These are phyloP conservation scores for Epizoanthus ramosus DNA, from an alignment of 92 coral and sea anemone species.

Conservation along the genomic window DNA sequence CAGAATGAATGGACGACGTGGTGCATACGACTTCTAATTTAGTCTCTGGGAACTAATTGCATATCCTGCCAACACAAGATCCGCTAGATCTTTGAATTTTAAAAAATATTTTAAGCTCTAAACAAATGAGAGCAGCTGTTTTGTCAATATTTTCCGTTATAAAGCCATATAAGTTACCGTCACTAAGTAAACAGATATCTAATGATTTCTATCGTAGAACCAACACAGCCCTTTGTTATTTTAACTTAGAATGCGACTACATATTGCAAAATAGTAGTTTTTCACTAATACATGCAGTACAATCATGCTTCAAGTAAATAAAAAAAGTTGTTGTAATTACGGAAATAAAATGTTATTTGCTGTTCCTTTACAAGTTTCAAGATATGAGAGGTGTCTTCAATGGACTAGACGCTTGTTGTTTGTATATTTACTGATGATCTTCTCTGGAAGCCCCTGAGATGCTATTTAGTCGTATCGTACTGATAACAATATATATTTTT, in stretches of 20 bases:
- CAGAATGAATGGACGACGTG: neutral
- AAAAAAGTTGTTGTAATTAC: no score
- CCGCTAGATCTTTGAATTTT: neutral
- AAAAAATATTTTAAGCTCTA: neutral
- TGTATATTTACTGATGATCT: no score
- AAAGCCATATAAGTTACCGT: neutral
- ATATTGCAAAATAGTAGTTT: neutral
- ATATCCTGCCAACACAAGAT: conserved; percentile 1
- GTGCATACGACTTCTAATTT: neutral
- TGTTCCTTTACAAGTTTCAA: no score
- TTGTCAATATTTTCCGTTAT: neutral
- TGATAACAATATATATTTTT: no score
- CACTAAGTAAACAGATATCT: neutral
- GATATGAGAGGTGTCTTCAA: no score
- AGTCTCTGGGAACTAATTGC: neutral
- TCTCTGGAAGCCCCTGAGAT: no score
- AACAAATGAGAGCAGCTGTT: neutral
- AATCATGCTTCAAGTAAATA: neutral
- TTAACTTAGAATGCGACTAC: neutral
- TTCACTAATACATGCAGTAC: neutral
- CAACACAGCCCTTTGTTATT: neutral
- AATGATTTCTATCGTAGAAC: neutral
- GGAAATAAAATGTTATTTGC: no score
- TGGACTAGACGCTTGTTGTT: no score
- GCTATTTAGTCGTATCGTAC: no score